Conservation (phyloP, 2,888 invertebrate genomes). For the Autographa pulchrina region DNA sequence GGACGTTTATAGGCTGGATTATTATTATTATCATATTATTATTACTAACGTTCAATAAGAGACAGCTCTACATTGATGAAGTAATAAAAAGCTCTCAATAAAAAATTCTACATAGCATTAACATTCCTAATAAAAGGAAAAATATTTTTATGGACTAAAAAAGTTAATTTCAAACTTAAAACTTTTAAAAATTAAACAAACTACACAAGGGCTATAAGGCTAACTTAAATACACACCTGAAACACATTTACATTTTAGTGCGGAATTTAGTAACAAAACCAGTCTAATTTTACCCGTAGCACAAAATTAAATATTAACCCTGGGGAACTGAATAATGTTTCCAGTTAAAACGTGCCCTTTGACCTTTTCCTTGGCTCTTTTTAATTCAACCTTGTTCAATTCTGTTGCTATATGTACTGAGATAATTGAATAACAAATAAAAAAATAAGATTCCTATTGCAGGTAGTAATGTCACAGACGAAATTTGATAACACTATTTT, state of each 20-base stretch:
- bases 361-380: constrained; percentile 43
- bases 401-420: constrained; percentile 3
- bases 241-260: constrained; percentile 9
- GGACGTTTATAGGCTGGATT: no score
- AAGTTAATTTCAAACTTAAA: neutral
- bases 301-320: constrained; percentile 39
- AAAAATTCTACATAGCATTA: no score
- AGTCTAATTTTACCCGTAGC: constrained; percentile 36
- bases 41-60: no score
- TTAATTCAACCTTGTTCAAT: constrained; percentile 7
- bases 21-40: no score
- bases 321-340: constrained; percentile 49
- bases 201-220: neutral
- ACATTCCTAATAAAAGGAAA: no score
- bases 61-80: no score
- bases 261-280: constrained; percentile 41
- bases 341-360: constrained; percentile 38
- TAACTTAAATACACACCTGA: neutral
- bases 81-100: no score
- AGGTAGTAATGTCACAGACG: neutral
- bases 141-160: neutral
- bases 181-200: neutral
- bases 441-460: neutral
- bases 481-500: no score
- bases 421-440: constrained; percentile 6